phyloP scores from a whole-genome alignment of 2,113 vertebrate genomes.

The Leptodactylus fuscus region DNA sequence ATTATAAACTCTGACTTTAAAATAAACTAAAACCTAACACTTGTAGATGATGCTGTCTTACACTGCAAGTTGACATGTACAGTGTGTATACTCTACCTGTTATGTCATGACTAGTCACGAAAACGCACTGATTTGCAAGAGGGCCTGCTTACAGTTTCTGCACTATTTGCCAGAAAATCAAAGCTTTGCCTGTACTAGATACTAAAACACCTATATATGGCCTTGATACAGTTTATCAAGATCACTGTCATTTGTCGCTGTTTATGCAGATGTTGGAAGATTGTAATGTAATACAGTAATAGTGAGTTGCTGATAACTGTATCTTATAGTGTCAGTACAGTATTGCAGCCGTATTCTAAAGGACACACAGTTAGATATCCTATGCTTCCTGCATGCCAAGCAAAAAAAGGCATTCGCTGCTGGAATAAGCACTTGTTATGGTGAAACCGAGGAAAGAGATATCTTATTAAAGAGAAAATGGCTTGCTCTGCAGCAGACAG shows the following conservation, averaged over 20 bases:
- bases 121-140: background rate
- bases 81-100: background rate
- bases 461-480: conserved; percentile 64
- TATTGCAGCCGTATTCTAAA: background rate
- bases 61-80: background rate
- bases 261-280: no score
- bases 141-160: background rate
- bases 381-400: background rate
- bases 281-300: background rate
- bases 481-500: conserved; percentile 76
- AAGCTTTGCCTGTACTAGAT: background rate
- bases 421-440: background rate
- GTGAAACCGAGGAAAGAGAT: conserved; percentile 34
- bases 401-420: conserved; percentile 46
- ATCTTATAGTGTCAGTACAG: background rate
- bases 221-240: no score
- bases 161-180: background rate
- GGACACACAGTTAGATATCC: background rate
- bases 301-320: background rate
- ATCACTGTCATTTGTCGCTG: no score
- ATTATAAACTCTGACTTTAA: background rate
- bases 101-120: no score
- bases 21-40: background rate
- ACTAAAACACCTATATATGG: background rate
- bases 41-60: background rate